Percentiles rank a stretch among this genome's conserved stretches.
phyloP scores from a whole-genome alignment of 2,113 vertebrate genomes.

The Halcyon senegalensis region DNA sequence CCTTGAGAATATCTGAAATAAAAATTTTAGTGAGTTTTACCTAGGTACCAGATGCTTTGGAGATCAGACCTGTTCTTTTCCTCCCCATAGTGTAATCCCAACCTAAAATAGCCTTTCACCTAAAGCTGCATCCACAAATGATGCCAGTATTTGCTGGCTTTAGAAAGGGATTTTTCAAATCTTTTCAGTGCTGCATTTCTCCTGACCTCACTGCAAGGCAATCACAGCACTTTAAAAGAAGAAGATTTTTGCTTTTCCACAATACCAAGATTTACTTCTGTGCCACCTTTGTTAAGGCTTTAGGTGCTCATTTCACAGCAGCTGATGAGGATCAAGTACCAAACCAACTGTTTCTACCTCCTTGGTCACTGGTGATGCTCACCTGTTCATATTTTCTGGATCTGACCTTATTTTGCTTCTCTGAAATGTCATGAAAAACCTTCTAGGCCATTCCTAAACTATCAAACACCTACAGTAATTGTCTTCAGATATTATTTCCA shows the following conservation, averaged over 20 bases:
- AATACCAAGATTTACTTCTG: not conserved
- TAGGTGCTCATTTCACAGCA: not conserved
- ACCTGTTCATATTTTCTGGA: not conserved
- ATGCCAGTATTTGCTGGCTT: not conserved
- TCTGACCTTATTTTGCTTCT: not conserved
- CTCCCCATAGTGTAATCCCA: not conserved
- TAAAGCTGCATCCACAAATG: not conserved
- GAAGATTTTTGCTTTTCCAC: not conserved
- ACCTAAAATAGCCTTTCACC: not conserved
- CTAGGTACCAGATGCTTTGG: not conserved
- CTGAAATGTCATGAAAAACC: not conserved
- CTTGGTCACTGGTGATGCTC: not conserved
- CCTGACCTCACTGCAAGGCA: not conserved
- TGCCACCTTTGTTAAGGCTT: not conserved
- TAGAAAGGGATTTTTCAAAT: not conserved
- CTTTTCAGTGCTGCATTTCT: not conserved
- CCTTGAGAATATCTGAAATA: not conserved
- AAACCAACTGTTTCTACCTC: not conserved
- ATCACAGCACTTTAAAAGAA: not conserved
- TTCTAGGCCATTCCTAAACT: not conserved
- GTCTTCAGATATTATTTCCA: not conserved
- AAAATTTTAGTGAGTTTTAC: not conserved
- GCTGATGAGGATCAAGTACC: not conserved
- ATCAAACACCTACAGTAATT: not conserved
- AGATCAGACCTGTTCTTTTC: not conserved